These are phyloP conservation scores for Vidua chalybeata DNA, from an alignment of 2,113 vertebrate species.

Conservation along the genomic window DNA sequence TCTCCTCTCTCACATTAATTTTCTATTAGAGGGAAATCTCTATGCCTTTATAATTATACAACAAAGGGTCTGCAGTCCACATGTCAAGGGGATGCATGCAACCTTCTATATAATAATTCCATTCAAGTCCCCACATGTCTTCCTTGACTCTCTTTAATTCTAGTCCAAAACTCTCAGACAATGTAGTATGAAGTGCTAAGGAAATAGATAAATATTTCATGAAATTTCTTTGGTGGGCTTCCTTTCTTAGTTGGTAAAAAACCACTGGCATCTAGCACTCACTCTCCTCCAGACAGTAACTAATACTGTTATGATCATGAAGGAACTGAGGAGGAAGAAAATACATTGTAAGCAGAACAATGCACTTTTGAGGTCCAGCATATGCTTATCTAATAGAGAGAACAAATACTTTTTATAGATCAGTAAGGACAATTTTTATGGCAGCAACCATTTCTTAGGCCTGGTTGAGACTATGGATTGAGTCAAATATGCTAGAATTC, in stretches of 20 bases:
- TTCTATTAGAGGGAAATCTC: neutral
- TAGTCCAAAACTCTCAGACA: neutral
- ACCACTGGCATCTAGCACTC: neutral
- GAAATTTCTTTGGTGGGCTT: neutral
- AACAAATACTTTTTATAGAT: conserved; percentile 11
- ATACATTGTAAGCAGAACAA: neutral
- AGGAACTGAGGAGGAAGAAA: conserved; percentile 1
- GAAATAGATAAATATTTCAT: neutral
- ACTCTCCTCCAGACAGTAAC: neutral
- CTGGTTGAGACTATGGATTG: neutral
- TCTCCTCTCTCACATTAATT: neutral
- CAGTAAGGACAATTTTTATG: neutral
- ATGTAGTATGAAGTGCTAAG: neutral
- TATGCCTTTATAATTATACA: neutral
- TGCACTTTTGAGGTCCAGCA: neutral
- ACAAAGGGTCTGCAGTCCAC: neutral
- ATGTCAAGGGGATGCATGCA: neutral
- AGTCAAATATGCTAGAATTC: neutral
- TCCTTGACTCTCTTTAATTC: neutral
- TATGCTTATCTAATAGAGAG: neutral
- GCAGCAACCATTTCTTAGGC: neutral
- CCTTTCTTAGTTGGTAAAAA: neutral
- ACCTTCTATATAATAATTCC: neutral
- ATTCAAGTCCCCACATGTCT: neutral
- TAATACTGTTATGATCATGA: neutral